These are phyloP conservation scores for Alligator sinensis DNA, from an alignment of 2,113 vertebrate species.

Conservation along the genomic window DNA sequence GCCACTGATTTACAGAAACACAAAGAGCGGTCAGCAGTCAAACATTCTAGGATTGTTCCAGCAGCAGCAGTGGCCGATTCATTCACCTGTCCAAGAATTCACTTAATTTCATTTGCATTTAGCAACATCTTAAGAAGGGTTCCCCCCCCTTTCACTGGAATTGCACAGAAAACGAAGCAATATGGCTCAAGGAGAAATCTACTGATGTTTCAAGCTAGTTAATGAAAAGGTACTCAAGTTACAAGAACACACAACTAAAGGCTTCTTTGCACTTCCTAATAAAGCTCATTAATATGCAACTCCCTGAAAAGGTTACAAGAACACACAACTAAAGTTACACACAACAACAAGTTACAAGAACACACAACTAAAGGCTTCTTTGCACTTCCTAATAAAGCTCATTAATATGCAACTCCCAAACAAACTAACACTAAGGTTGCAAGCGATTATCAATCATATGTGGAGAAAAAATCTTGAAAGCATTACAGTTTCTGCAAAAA, in stretches of 20 bases:
- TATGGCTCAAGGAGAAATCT: neutral
- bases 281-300: neutral
- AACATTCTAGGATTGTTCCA: neutral
- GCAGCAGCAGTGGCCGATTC: neutral
- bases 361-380: neutral
- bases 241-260: neutral
- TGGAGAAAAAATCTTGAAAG: neutral
- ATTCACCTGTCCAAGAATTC: neutral
- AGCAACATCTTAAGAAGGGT: neutral
- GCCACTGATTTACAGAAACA: neutral
- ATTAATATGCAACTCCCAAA: neutral
- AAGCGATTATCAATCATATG: neutral
- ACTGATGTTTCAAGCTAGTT: neutral
- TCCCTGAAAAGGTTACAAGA: neutral
- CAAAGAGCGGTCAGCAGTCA: neutral
- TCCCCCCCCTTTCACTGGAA: neutral
- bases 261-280: neutral
- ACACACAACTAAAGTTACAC: neutral
- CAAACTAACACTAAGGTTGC: no score
- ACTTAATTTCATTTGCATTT: neutral
- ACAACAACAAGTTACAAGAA: neutral
- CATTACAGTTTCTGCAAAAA: neutral
- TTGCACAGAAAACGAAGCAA: neutral
- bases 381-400: neutral
- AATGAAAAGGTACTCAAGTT: neutral